These are phyloP conservation scores for Apteryx mantelli DNA, from an alignment of 2,113 vertebrate genomes.

Conservation along the genomic window DNA sequence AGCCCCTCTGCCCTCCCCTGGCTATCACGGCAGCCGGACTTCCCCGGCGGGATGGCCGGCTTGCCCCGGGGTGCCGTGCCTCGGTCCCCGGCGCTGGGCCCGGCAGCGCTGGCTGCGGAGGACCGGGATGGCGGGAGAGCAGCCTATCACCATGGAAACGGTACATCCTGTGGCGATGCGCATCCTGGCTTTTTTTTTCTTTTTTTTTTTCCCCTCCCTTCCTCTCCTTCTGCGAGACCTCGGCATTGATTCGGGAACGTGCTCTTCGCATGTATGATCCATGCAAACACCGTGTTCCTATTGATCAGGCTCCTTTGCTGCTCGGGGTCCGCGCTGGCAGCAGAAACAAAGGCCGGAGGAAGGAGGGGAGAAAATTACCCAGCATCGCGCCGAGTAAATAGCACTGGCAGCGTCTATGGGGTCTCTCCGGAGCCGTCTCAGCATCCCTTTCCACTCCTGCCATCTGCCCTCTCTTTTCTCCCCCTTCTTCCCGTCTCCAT, in stretches of 20 bases:
- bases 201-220: neutral
- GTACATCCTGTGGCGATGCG: slow-evolving; percentile 26
- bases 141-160: slow-evolving; percentile 61
- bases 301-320: slow-evolving; percentile 70
- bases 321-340: slow-evolving; percentile 30
- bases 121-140: neutral
- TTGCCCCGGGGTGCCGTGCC: neutral
- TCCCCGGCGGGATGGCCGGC: rapidly evolving
- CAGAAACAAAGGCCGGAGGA: slow-evolving; percentile 63
- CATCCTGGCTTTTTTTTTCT: neutral
- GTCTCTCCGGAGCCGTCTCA: neutral
- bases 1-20: neutral
- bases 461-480: neutral
- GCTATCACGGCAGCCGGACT: rapidly evolving
- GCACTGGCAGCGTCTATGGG: neutral
- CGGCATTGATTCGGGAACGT: slow-evolving; percentile 76
- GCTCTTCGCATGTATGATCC: slow-evolving; percentile 77
- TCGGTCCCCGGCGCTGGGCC: neutral
- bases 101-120: neutral
- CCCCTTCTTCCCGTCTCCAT: neutral
- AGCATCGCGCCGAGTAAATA: neutral
- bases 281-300: slow-evolving; percentile 76
- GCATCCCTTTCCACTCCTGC: neutral
- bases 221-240: slow-evolving; percentile 50
- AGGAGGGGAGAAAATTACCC: slow-evolving; percentile 38